These are phyloP conservation scores for Luffia ferchaultella DNA, from an alignment of 2,888 invertebrate species.

Conservation along the genomic window DNA sequence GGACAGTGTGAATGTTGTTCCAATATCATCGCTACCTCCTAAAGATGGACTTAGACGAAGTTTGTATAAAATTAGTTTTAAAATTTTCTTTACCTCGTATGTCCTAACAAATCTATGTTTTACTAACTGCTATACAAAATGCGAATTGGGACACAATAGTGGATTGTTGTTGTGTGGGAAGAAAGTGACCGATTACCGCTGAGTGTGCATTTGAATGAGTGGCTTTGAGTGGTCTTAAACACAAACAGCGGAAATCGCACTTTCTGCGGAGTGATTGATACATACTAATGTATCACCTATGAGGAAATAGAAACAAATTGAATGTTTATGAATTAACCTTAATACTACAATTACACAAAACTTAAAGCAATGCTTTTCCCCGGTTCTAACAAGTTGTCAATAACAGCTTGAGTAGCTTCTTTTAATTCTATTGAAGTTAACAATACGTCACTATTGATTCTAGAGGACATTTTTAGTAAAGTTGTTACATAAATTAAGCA, in stretches of 20 bases:
- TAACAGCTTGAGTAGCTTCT: no score
- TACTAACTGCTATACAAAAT: not conserved
- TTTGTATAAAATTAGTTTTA: not conserved
- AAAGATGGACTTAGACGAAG: not conserved
- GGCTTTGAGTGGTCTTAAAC: not conserved
- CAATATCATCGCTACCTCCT: not conserved
- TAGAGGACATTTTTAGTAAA: no score
- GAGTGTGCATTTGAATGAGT: not conserved
- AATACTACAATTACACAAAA: no score
- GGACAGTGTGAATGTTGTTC: not conserved
- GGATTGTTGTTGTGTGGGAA: not conserved
- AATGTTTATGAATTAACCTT: no score
- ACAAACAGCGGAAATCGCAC: not conserved
- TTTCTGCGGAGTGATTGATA: no score
- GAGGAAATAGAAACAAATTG: no score
- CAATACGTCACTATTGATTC: no score
- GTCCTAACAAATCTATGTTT: not conserved
- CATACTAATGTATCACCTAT: not conserved
- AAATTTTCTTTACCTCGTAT: not conserved
- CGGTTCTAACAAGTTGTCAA: no score
- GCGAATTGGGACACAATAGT: not conserved
- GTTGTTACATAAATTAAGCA: no score
- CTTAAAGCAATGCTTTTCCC: no score
- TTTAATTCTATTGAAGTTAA: no score
- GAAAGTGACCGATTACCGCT: no score